These are phyloP conservation scores for Prunella strophiata DNA, from an alignment of 2,797 vertebrate species.

Conservation along the genomic window DNA sequence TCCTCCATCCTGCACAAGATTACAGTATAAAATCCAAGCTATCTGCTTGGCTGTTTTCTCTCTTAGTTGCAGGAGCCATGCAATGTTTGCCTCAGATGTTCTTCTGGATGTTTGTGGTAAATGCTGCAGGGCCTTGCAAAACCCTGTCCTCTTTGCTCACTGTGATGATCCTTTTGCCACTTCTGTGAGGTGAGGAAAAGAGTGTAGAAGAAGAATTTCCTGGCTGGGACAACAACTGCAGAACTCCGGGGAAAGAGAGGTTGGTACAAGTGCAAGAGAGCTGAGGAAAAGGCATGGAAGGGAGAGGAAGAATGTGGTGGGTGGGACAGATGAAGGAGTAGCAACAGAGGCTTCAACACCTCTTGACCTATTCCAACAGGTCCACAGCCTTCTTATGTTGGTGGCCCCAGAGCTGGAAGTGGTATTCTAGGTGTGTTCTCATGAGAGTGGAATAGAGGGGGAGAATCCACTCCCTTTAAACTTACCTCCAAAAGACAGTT, in stretches of 20 bases:
- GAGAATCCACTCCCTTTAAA: background rate
- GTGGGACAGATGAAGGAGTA: background rate
- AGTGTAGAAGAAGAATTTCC: background rate
- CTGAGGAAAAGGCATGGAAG: background rate
- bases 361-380: background rate
- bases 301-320: background rate
- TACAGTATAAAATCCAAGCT: background rate
- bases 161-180: background rate
- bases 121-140: accelerated
- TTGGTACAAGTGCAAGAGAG: background rate
- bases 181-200: background rate
- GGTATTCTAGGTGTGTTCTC: background rate
- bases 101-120: background rate
- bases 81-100: background rate
- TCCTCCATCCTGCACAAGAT: background rate
- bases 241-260: background rate
- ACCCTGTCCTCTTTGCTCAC: background rate
- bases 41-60: background rate
- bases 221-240: background rate
- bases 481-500: background rate
- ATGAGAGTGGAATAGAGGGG: background rate
- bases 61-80: background rate
- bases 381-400: background rate
- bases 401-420: background rate
- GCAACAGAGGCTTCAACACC: background rate